phyloP scores from a whole-genome alignment of 1,140 invertebrate species.

The Hylaeus anthracinus region DNA sequence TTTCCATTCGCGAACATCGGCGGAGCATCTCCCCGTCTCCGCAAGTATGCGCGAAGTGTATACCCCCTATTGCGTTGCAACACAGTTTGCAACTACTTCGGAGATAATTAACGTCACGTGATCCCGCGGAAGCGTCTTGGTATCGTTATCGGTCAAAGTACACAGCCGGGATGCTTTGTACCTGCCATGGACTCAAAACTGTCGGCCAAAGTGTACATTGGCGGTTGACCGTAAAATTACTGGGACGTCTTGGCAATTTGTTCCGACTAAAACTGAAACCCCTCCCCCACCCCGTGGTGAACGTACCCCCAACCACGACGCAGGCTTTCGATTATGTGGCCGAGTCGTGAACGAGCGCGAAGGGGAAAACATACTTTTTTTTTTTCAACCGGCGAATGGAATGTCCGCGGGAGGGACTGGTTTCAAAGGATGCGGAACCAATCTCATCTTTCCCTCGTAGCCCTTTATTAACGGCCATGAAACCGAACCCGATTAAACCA shows the following conservation, averaged over 20 bases:
- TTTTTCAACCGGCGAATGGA: not conserved
- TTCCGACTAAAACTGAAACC: constrained; percentile 42
- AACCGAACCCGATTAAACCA: constrained; percentile 26
- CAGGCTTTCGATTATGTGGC: constrained; percentile 38
- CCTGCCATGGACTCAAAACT: constrained; percentile 62
- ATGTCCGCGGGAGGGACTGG: constrained; percentile 20
- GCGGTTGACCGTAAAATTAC: constrained; percentile 75
- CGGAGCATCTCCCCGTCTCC: not conserved
- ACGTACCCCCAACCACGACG: constrained; percentile 18
- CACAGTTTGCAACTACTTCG: constrained; percentile 58
- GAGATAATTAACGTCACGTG: constrained; percentile 68
- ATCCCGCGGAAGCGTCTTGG: constrained; percentile 63
- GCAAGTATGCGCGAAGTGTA: constrained; percentile 33
- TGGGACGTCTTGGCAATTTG: constrained; percentile 55
- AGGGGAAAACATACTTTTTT: constrained; percentile 5
- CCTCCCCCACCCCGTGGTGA: not conserved
- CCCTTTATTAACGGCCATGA: constrained; percentile 40
- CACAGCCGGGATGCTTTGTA: constrained; percentile 69
- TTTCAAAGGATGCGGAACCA: constrained; percentile 13
- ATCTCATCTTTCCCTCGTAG: constrained; percentile 7
- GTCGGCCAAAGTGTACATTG: constrained; percentile 57
- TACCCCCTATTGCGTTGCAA: constrained; percentile 30
- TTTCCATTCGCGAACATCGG: not conserved
- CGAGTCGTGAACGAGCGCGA: not conserved
- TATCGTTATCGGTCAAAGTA: constrained; percentile 73